A percentile compares a stretch with the other conserved stretches of the same genome.
These are phyloP conservation scores for Folsomia manolachei DNA, from an alignment of 2,888 invertebrate species.

Conservation along the genomic window DNA sequence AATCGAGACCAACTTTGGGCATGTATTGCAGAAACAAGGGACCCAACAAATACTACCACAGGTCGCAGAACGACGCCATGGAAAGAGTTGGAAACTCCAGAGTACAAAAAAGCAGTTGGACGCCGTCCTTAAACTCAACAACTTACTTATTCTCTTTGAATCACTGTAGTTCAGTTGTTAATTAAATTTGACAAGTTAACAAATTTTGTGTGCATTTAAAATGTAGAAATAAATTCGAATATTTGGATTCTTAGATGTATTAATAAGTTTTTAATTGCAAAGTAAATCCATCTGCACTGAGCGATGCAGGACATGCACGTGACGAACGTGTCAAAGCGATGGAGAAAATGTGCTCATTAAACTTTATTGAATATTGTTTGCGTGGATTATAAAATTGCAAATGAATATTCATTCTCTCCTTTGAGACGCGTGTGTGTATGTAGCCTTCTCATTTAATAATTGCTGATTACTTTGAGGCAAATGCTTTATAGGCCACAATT, in stretches of 20 bases:
- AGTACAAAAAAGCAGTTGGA: slow-evolving; percentile 5
- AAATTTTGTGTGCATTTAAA: no score
- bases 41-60: slow-evolving; percentile 2
- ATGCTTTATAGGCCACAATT: no score
- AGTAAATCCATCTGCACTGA: neutral
- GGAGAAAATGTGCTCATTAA: no score
- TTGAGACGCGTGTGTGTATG: no score
- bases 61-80: slow-evolving; percentile 10
- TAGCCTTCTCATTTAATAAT: no score
- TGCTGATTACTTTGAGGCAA: no score
- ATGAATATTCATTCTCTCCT: no score
- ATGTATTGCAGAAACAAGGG: slow-evolving; percentile 20
- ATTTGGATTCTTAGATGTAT: neutral
- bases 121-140: neutral
- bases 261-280: neutral
- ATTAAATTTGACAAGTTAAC: no score
- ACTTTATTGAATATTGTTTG: no score
- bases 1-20: slow-evolving; percentile 20
- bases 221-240: neutral
- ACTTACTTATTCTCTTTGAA: neutral
- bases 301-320: neutral
- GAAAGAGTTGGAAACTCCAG: slow-evolving; percentile 12
- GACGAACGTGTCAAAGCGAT: neutral
- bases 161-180: no score
- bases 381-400: no score